A percentile compares a stretch with the other conserved stretches of the same genome.
Evolutionary conservation across 2,888 invertebrate species (phyloP).

Genomic region (Lasioglossum villosulum): DNA sequence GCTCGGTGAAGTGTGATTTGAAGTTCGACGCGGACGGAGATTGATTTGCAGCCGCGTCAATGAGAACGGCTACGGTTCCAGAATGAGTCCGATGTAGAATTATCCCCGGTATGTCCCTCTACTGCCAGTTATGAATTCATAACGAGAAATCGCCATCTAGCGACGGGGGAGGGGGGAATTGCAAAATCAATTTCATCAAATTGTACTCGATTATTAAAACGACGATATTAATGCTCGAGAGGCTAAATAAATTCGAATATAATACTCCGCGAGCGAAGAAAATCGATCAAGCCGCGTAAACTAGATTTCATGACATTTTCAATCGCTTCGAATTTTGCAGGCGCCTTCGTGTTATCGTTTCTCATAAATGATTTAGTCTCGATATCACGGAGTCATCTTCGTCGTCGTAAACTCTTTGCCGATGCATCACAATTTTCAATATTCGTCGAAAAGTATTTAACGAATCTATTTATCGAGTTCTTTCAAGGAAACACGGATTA

Average conservation of each 20-base stretch:
- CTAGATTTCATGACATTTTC: background rate
- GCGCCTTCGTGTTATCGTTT: background rate
- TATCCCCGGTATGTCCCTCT: background rate
- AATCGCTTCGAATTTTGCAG: background rate
- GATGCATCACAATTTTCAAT: background rate
- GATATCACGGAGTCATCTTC: background rate
- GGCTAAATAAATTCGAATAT: background rate
- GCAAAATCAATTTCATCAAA: background rate
- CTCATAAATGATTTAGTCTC: background rate
- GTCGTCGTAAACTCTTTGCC: background rate
- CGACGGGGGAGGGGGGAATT: too few species aligned
- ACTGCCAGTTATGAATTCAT: conserved; percentile 2
- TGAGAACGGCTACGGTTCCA: background rate
- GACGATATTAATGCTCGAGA: background rate
- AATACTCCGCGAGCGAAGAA: background rate
- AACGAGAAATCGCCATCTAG: background rate
- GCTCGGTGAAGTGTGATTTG: conserved; percentile 9
- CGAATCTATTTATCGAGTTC: too few species aligned
- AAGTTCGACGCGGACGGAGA: conserved; percentile 8
- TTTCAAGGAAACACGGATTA: background rate
- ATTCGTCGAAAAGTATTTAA: background rate
- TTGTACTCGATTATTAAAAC: background rate
- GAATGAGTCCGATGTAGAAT: background rate
- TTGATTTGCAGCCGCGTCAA: background rate
- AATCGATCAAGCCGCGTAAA: background rate